These are phyloP conservation scores for Drosophila arizonae DNA, from an alignment of 1,140 invertebrate genomes.

Conservation along the genomic window DNA sequence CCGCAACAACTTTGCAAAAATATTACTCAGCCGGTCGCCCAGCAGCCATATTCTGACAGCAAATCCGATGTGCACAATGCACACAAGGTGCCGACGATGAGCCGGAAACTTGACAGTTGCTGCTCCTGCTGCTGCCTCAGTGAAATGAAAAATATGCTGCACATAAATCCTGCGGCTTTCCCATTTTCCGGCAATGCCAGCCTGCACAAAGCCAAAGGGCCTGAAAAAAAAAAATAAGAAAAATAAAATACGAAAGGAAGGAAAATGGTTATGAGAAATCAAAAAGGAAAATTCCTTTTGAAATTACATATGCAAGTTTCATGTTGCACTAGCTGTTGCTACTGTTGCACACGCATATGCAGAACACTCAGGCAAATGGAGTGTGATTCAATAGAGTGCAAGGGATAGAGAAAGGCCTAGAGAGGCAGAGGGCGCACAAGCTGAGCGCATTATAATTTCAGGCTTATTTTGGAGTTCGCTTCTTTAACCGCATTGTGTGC, in stretches of 20 bases:
- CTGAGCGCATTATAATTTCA: slow-evolving; percentile 22
- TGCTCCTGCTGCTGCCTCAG: slow-evolving; percentile 43
- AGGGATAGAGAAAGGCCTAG: background rate
- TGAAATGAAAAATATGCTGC: slow-evolving; percentile 75
- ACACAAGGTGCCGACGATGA: slow-evolving; percentile 74
- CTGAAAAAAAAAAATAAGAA: background rate
- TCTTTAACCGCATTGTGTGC: slow-evolving; percentile 57
- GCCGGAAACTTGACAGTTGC: slow-evolving; percentile 70
- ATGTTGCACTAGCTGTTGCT: slow-evolving; percentile 11
- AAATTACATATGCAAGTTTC: slow-evolving; percentile 62
- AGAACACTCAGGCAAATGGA: slow-evolving; percentile 58
- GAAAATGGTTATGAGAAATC: slow-evolving; percentile 19
- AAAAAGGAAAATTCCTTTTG: slow-evolving; percentile 29
- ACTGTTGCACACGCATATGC: slow-evolving; percentile 28
- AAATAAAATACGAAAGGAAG: background rate
- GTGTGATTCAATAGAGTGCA: slow-evolving; percentile 23
- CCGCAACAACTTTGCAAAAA: slow-evolving; percentile 77
- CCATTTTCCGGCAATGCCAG: slow-evolving; percentile 31
- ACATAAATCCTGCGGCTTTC: slow-evolving; percentile 73
- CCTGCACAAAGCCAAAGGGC: slow-evolving; percentile 20
- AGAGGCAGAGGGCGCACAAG: background rate
- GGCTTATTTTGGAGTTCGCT: slow-evolving; percentile 21
- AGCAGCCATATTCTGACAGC: slow-evolving; percentile 74
- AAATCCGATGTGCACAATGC: slow-evolving; percentile 66
- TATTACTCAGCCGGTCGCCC: slow-evolving; percentile 64